phyloP scores from a whole-genome alignment of 2,113 vertebrate genomes.

The Tenebrosternarchus preto region DNA sequence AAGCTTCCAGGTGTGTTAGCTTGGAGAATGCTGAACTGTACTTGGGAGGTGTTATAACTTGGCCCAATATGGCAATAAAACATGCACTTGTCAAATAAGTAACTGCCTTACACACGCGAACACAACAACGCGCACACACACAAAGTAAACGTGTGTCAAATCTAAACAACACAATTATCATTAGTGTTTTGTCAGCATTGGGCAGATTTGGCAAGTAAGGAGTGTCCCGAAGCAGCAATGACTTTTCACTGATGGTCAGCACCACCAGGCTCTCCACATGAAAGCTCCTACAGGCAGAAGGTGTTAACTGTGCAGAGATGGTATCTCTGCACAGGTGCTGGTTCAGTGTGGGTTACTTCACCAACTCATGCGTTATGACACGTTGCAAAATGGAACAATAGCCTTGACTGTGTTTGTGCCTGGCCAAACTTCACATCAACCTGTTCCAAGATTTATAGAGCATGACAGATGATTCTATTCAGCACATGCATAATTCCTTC shows the following conservation, averaged over 20 bases:
- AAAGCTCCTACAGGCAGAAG: neutral
- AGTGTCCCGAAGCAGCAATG: too few relatives aligned
- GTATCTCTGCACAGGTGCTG: slow-evolving; percentile 45
- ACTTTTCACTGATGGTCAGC: too few relatives aligned
- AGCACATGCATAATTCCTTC: slow-evolving; percentile 19
- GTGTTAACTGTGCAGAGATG: slow-evolving; percentile 33
- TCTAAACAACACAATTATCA: neutral
- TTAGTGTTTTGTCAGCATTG: neutral
- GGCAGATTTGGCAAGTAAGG: neutral
- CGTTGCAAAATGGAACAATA: slow-evolving; percentile 36
- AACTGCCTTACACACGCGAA: neutral
- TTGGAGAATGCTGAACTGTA: neutral
- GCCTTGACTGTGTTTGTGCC: slow-evolving; percentile 34
- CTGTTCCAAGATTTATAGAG: slow-evolving; percentile 36
- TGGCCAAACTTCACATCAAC: slow-evolving; percentile 37
- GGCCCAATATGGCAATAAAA: neutral
- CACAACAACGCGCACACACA: neutral
- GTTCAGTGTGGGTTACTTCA: slow-evolving; percentile 16
- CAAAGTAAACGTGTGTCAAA: neutral
- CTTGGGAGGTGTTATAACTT: neutral
- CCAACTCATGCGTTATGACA: slow-evolving; percentile 24
- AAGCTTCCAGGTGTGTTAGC: neutral
- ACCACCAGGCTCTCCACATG: neutral
- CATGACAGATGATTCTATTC: slow-evolving; percentile 27
- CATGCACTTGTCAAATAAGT: neutral